Percentiles rank a stretch among this genome's conserved stretches.
Evolutionary conservation across 2,113 vertebrate species (phyloP).

Genomic region (Zingel zingel): DNA sequence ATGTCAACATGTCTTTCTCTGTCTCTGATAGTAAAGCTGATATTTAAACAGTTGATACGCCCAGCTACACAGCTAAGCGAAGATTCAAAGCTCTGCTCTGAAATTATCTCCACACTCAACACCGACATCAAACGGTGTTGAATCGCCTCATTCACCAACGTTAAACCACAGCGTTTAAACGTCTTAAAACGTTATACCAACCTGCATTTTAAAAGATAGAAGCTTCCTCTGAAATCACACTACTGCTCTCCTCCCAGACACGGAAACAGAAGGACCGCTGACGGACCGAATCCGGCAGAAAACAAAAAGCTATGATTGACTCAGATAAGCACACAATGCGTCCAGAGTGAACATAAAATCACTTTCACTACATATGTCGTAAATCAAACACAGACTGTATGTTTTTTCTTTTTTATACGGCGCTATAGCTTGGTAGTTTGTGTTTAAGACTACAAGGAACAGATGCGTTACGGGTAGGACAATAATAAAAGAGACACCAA

Average conservation of each 20-base stretch:
- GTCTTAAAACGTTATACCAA: conserved; percentile 28
- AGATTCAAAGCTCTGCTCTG: not conserved
- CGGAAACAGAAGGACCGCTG: conserved; percentile 74
- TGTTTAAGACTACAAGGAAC: not conserved
- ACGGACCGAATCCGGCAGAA: conserved; percentile 55
- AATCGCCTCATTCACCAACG: accelerated
- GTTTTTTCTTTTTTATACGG: accelerated
- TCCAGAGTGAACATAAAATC: not conserved
- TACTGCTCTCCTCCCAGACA: conserved; percentile 24
- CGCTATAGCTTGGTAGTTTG: accelerated
- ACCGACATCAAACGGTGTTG: not conserved
- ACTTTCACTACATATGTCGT: accelerated
- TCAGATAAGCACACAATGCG: not conserved
- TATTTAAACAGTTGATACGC: not conserved
- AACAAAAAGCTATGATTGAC: not conserved
- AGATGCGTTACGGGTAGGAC: not conserved
- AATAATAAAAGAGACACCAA: conserved; percentile 76
- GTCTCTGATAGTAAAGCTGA: not conserved
- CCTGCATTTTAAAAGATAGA: conserved; percentile 81
- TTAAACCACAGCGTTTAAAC: not conserved
- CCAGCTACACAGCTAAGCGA: not conserved
- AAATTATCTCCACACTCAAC: not conserved
- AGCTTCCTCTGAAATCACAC: conserved; percentile 65
- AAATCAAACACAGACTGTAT: accelerated
- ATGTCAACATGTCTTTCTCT: not conserved